Base-by-base conservation (phyloP, 64 coral and sea anemone genomes). In the Orbicella faveolata region DNA sequence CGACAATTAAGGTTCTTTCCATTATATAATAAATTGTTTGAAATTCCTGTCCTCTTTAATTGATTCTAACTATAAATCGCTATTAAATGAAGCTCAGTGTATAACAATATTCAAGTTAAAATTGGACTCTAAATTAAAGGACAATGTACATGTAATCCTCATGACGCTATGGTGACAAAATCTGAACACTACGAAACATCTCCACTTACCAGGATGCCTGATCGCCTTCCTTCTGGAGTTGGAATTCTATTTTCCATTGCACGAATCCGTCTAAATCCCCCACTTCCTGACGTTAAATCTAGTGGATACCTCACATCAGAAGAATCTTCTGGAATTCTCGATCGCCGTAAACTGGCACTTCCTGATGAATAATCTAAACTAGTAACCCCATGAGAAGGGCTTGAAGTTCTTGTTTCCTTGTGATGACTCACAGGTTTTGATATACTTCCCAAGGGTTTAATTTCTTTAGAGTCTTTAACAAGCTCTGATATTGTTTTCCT, bases 381-480 rank as follows among this genome's bases (percentile, higher is more conserved):
- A 75, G 73, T 89, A 35, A 80, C 83, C 51, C 80, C 68, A 81
- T 81, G 92, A 51, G 82, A 73, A 61, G 94, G 90, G 59, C 94
- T 96, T 82, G 94, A 93, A 90, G 94, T 93, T 57, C 90, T 89
- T 77, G 73, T 77, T 66, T 96, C 90, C 79, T 95, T 95, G 21
- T 74, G 89, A 36, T 81, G 78, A 85, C 21, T 91, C 13, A 37
- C 62, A 39, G 89, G 88, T 70, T 96, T 96, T 63, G 95, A 96
- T 81, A 96, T 90, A 80, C 95, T 96, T 59, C 92, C 95, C 63
- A 96, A 76, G 34, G 95, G 95, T 96, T 96, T 96, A 62, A 96
- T 90, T 88, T 96, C 95, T 91, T 96, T 96, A 17, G 95, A 86
- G 81, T 96, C 95, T 78, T 96, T 96, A 12, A 96, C 95, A 77